Base-by-base conservation (phyloP, 2,797 vertebrate genomes). In the Sebastes minor region DNA sequence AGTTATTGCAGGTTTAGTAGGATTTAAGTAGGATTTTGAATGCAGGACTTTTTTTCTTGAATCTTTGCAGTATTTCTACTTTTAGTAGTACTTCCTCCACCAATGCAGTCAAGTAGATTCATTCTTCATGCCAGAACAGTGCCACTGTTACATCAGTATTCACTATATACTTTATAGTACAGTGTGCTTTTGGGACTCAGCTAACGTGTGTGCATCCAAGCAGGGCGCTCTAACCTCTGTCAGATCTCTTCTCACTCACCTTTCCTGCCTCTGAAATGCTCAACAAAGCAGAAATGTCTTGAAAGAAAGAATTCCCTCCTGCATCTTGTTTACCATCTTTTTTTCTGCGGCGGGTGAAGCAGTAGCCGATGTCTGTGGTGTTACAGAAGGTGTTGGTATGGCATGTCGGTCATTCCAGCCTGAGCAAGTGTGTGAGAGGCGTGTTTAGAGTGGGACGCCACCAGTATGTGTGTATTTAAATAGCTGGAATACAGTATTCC, bases 401-500 rank as follows among this genome's bases (percentile, higher is more conserved):
- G 74, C 60, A 71, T 78, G 74, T 63, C 16, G 4, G 64, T 35
- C 59, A 80, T 74, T 86, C 61, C 77, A 49, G 82, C 55, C 35
- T 28, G 67, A 62, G 57, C 28, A 46, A 57, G 80, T 81, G 49
- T 46, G 42, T 46, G 14, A 46, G 6, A 74, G 74, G 80, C 73
- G 42, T 85, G 80, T 79, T 64, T 28, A n/a, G 55, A 86, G 73
- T 35, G 3, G 46, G 74, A 73, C 65, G 65, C 28, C 74, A 23
- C 52, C 66, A 1, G 4, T 53, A 68, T 78, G 74, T 25, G 76
- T 60, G 74, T 68, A 14, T 83, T 86, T 82, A 87, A 89, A 86
- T 88, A 90, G 72, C 80, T 68, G 73, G 59, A 78, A 71, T 76
- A 61, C 80, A 56, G 76, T 69, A 46, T 86, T 87, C 61, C 32